phyloP scores from a whole-genome alignment of 2,888 invertebrate genomes.

The Arrhopalites spinosus region DNA sequence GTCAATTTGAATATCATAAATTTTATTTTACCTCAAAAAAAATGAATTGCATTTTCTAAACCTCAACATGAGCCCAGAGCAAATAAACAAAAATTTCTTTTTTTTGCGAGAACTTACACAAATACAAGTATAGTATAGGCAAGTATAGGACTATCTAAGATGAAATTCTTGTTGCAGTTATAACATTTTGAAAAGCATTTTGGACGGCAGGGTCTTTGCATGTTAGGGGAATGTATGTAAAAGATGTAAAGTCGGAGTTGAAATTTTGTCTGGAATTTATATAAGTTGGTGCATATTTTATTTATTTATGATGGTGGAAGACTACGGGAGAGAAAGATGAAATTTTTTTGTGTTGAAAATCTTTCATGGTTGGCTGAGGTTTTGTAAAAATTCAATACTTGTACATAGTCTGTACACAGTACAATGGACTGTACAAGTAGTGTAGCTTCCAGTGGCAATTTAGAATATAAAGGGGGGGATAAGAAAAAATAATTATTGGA shows the following conservation, averaged over 20 bases:
- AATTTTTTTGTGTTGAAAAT: too few relatives aligned
- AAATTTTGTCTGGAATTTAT: too few relatives aligned
- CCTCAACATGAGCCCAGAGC: background rate
- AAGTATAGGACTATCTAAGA: too few relatives aligned
- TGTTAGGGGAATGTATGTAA: too few relatives aligned
- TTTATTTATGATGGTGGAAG: background rate
- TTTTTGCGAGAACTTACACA: background rate
- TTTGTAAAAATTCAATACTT: background rate
- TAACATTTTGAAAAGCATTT: too few relatives aligned
- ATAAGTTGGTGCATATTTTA: background rate
- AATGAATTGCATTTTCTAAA: too few relatives aligned
- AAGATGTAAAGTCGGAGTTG: too few relatives aligned
- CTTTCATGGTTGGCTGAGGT: too few relatives aligned
- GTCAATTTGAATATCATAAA: background rate
- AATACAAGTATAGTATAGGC: background rate
- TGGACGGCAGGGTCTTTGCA: too few relatives aligned
- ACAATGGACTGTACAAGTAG: too few relatives aligned
- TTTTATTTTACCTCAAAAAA: background rate
- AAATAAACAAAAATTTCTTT: background rate
- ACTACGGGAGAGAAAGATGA: slow-evolving; percentile 8
- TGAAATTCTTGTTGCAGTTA: too few relatives aligned
- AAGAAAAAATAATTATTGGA: background rate
- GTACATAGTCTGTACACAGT: background rate
- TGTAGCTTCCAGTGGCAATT: background rate
- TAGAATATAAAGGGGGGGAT: background rate